Conservation (phyloP, 2,888 invertebrate genomes). For the Aspidiotus destructor region DNA sequence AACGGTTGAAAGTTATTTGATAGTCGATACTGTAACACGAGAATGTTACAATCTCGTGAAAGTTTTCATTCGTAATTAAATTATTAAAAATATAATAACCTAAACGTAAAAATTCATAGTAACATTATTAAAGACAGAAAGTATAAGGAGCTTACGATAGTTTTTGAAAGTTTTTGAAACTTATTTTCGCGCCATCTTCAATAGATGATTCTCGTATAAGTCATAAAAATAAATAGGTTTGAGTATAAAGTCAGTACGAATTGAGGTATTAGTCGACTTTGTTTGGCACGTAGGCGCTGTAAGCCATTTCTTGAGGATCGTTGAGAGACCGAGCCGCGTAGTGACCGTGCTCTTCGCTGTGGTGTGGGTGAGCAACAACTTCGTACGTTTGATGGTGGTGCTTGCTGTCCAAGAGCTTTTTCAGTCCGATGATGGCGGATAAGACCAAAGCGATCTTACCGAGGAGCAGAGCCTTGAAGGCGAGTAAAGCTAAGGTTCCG, state of each 20-base stretch:
- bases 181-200: no score
- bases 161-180: no score
- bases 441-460: conserved; percentile 74
- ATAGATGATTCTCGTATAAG: no score
- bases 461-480: conserved; percentile 72
- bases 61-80: no score
- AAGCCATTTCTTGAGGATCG: conserved; percentile 60
- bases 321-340: conserved; percentile 59
- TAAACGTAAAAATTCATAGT: no score
- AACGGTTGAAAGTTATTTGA: neutral
- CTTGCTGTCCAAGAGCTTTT: conserved; percentile 65
- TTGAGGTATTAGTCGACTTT: conserved; percentile 37
- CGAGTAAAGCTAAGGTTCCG: conserved; percentile 65
- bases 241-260: neutral
- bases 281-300: conserved; percentile 52
- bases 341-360: conserved; percentile 51
- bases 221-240: no score
- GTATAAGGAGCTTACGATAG: no score
- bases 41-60: no score
- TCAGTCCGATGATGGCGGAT: conserved; percentile 64
- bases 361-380: conserved; percentile 53
- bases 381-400: conserved; percentile 62
- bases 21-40: neutral
- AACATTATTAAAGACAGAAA: no score
- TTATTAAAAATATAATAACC: no score